Percentiles rank a stretch among this genome's conserved stretches.
These are phyloP conservation scores for Riparia riparia DNA, from an alignment of 2,113 vertebrate genomes.

Conservation along the genomic window DNA sequence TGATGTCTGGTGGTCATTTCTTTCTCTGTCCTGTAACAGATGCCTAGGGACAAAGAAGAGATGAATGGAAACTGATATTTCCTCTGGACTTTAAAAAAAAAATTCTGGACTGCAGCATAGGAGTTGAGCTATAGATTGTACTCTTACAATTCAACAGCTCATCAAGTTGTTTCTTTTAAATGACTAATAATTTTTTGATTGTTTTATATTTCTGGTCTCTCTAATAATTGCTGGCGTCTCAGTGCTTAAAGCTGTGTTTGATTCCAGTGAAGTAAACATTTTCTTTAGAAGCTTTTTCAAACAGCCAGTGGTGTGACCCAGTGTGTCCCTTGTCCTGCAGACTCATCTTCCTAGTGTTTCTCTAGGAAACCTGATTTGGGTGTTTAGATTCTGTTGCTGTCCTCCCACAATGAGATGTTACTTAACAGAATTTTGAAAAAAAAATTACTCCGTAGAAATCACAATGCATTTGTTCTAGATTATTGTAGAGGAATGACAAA, in stretches of 20 bases:
- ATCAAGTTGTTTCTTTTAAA: background rate
- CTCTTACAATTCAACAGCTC: background rate
- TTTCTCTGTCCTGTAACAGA: background rate
- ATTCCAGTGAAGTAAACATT: background rate
- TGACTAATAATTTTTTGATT: background rate
- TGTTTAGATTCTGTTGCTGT: background rate
- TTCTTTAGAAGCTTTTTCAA: background rate
- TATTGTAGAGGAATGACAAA: background rate
- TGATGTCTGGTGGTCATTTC: background rate
- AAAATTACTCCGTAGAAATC: background rate
- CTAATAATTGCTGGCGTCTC: background rate
- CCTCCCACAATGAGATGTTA: fast-evolving
- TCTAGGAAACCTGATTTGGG: background rate
- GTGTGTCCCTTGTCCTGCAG: background rate
- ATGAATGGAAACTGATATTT: background rate
- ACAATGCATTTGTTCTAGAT: background rate
- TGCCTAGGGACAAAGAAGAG: background rate
- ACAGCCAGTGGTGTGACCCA: background rate
- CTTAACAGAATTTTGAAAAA: background rate
- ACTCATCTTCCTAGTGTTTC: background rate
- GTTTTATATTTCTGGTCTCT: background rate
- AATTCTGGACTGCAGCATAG: background rate
- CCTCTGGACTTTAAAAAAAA: background rate
- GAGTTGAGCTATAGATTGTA: background rate
- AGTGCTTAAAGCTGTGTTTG: background rate